Evolutionary conservation across 2,113 vertebrate genomes (phyloP).

Genomic region (Dasyprocta punctata): DNA sequence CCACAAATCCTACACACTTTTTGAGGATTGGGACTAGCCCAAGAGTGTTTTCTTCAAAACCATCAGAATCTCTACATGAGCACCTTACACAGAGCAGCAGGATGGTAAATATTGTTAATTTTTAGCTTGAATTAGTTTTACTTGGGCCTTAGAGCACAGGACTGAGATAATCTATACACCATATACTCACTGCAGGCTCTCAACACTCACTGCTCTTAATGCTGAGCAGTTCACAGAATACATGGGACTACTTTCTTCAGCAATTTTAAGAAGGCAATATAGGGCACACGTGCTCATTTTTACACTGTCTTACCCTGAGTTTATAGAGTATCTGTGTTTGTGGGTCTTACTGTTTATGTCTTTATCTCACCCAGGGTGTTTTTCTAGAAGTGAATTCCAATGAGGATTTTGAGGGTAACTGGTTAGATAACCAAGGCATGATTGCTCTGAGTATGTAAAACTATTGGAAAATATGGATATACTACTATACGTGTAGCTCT

Average conservation of each 20-base stretch:
- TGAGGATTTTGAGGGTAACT: background rate
- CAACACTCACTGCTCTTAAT: background rate
- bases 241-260: background rate
- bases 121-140: constrained; percentile 26
- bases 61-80: background rate
- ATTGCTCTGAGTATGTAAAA: background rate
- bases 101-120: constrained; percentile 1
- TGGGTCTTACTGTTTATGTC: background rate
- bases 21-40: background rate
- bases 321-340: background rate
- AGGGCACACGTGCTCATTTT: background rate
- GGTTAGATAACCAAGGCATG: background rate
- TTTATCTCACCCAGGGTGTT: background rate
- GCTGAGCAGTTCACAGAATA: background rate
- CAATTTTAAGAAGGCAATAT: background rate
- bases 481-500: background rate
- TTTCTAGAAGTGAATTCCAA: constrained; percentile 34
- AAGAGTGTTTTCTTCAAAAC: background rate
- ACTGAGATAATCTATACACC: background rate
- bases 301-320: background rate
- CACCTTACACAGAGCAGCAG: background rate
- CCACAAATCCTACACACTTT: background rate
- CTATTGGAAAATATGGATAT: background rate
- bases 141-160: background rate
- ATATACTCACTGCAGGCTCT: background rate